These are phyloP conservation scores for Pedicia rivosa DNA, from an alignment of 2,888 invertebrate genomes.

Conservation along the genomic window DNA sequence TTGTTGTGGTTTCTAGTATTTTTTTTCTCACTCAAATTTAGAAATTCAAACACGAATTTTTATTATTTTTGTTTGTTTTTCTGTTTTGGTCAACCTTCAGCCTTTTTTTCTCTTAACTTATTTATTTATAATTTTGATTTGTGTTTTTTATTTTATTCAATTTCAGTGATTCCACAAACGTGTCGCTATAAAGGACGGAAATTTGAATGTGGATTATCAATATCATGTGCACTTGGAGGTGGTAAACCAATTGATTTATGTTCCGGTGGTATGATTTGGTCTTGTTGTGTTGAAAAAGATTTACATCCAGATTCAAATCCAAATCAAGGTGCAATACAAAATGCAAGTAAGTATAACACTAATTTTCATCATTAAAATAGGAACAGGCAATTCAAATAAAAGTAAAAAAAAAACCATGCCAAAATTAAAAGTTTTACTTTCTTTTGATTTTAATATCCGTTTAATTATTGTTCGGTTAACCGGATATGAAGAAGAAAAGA, in stretches of 20 bases:
- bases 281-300: constrained; percentile 76
- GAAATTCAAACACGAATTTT: neutral
- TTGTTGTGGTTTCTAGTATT: constrained; percentile 1
- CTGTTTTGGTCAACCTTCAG: too few relatives aligned
- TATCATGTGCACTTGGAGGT: constrained; percentile 78
- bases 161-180: constrained; percentile 77
- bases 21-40: constrained; percentile 2
- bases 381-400: too few relatives aligned
- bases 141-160: constrained; percentile 12
- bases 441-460: too few relatives aligned
- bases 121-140: neutral
- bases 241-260: constrained; percentile 79
- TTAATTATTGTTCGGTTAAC: too few relatives aligned
- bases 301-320: constrained; percentile 35
- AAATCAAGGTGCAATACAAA: constrained; percentile 53
- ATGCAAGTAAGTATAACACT: constrained; percentile 77
- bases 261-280: constrained; percentile 89
- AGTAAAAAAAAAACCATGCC: too few relatives aligned
- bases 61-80: neutral
- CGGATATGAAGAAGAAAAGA: too few relatives aligned
- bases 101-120: too few relatives aligned
- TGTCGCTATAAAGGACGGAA: constrained; percentile 74
- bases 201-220: constrained; percentile 79
- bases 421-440: too few relatives aligned
- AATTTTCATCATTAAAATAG: too few relatives aligned